Conservation (phyloP, 2,888 invertebrate genomes). For the Oligia latruncula region DNA sequence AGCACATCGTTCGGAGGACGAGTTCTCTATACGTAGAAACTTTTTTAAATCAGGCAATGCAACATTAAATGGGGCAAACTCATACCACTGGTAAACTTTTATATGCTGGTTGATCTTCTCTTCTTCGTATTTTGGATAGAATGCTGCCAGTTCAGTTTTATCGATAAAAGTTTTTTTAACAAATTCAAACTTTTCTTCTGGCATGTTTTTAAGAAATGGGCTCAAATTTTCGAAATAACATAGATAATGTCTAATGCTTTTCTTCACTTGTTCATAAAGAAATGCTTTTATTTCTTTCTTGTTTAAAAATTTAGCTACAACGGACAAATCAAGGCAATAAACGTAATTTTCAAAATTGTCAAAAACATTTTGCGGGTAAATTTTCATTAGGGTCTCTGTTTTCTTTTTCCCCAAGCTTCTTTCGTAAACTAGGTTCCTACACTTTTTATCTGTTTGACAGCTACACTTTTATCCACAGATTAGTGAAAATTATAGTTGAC, state of each 20-base stretch:
- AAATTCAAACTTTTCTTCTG: slow-evolving; percentile 75
- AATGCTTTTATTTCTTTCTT: slow-evolving; percentile 73
- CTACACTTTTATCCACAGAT: background rate
- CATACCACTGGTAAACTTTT: slow-evolving; percentile 76
- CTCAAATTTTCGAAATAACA: slow-evolving; percentile 68
- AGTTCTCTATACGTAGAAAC: slow-evolving; percentile 74
- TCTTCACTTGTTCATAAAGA: slow-evolving; percentile 68
- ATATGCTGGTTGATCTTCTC: slow-evolving; percentile 1
- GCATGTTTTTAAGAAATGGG: slow-evolving; percentile 75
- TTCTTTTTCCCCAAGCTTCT: slow-evolving; percentile 66
- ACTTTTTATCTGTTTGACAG: background rate
- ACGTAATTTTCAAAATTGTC: slow-evolving; percentile 73
- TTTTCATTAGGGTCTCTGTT: slow-evolving; percentile 76
- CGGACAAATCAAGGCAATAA: slow-evolving; percentile 69
- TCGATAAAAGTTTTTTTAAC: slow-evolving; percentile 77
- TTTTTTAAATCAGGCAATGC: slow-evolving; percentile 78
- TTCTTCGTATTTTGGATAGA: slow-evolving; percentile 1
- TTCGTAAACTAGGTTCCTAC: background rate
- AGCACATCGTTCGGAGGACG: slow-evolving; percentile 71
- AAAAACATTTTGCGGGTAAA: slow-evolving; percentile 72
- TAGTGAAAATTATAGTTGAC: background rate
- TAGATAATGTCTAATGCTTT: slow-evolving; percentile 64
- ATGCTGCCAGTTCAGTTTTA: slow-evolving; percentile 20
- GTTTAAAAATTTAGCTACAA: slow-evolving; percentile 76
- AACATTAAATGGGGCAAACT: slow-evolving; percentile 74